Evolutionary conservation across 2,888 invertebrate species (phyloP).

Genomic region (Spilarctia lutea): DNA sequence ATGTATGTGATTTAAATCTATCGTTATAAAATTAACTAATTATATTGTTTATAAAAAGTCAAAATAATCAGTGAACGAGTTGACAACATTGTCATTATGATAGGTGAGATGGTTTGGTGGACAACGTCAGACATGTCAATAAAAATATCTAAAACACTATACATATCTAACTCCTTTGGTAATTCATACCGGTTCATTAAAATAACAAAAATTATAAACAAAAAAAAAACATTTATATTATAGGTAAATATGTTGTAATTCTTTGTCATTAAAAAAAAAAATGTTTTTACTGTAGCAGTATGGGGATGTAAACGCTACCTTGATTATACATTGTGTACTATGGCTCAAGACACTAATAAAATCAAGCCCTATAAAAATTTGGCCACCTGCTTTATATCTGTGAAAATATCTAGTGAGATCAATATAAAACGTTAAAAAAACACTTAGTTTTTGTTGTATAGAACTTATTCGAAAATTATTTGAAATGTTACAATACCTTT

Average conservation of each 20-base stretch:
- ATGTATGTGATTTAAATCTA: constrained; percentile 58
- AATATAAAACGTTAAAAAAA: constrained; percentile 34
- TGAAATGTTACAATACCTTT: no score
- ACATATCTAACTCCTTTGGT: constrained; percentile 84
- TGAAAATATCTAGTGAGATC: constrained; percentile 34
- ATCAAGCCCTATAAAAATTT: constrained; percentile 3
- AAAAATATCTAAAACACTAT: constrained; percentile 78
- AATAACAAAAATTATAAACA: constrained; percentile 71
- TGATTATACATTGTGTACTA: neutral
- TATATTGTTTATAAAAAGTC: constrained; percentile 56
- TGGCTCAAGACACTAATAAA: constrained; percentile 4
- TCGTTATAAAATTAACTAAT: constrained; percentile 56
- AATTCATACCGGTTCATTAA: constrained; percentile 82
- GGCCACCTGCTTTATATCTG: constrained; percentile 5
- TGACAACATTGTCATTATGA: constrained; percentile 30
- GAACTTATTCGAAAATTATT: no score
- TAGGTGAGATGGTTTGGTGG: constrained; percentile 45
- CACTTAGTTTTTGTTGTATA: neutral
- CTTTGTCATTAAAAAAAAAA: constrained; percentile 1
- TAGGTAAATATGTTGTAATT: constrained; percentile 58
- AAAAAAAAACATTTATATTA: constrained; percentile 64
- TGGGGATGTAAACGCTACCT: constrained; percentile 3
- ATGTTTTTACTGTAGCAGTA: constrained; percentile 26
- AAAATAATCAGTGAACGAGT: constrained; percentile 55
- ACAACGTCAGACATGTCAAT: constrained; percentile 48